Percentiles rank a stretch among this genome's conserved stretches.
Evolutionary conservation across 2,113 vertebrate species (phyloP).

Genomic region (Microcebus ravelobensis): DNA sequence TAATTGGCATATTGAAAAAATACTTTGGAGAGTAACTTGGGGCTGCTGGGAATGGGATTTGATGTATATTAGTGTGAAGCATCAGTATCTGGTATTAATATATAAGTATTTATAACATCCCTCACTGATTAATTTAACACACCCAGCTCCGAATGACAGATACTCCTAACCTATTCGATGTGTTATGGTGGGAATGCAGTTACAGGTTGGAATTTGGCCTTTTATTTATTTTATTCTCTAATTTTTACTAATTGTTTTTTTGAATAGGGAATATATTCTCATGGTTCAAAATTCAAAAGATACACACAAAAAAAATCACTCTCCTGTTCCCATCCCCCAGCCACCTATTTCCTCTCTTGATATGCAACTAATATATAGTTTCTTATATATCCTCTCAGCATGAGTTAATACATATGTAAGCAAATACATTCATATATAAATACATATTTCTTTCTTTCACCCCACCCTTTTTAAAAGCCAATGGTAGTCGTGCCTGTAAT

Average conservation of each 20-base stretch:
- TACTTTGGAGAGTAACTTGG: neutral
- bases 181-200: neutral
- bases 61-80: neutral
- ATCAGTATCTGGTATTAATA: no score
- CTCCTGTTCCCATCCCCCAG: neutral
- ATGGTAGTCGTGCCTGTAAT: no score
- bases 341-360: neutral
- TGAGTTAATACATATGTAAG: neutral
- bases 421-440: neutral
- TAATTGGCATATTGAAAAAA: neutral
- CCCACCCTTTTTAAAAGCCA: neutral
- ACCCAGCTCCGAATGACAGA: neutral
- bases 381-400: neutral
- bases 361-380: neutral
- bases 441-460: neutral
- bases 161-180: neutral
- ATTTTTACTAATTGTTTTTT: neutral
- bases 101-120: neutral
- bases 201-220: neutral
- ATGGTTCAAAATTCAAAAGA: neutral
- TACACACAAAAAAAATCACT: neutral
- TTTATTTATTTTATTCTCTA: neutral
- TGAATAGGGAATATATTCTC: neutral
- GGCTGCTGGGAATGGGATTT: neutral
- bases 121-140: neutral